A percentile compares a stretch with the other conserved stretches of the same genome.
phyloP scores from a whole-genome alignment of 2,797 vertebrate genomes.

The Perodicticus potto region DNA sequence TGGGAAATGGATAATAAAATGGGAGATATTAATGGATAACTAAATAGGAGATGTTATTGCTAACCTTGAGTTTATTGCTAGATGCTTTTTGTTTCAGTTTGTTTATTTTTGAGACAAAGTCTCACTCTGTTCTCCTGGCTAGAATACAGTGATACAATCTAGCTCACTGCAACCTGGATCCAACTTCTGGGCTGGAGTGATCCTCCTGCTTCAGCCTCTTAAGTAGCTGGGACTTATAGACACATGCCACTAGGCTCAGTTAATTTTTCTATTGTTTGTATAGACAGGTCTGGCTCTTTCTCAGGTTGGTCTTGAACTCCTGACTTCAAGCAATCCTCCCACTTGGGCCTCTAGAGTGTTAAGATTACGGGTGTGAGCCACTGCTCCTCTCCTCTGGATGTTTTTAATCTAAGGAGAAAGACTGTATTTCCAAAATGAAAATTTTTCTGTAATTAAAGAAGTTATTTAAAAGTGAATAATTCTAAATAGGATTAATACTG shows the following conservation, averaged over 20 bases:
- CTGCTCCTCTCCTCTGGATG: neutral
- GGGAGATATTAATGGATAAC: neutral
- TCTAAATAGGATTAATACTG: neutral
- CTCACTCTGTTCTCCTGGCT: neutral
- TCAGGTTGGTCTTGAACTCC: neutral
- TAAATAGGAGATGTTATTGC: neutral
- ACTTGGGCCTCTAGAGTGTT: neutral
- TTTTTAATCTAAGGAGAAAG: slow-evolving; percentile 54
- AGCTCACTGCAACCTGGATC: neutral
- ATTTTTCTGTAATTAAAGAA: neutral
- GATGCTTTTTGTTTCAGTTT: neutral
- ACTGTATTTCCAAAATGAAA: neutral
- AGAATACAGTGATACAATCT: neutral
- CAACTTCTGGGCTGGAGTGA: neutral
- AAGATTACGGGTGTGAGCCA: neutral
- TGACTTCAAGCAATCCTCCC: neutral
- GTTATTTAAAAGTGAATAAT: neutral
- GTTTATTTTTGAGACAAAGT: neutral
- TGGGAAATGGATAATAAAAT: neutral
- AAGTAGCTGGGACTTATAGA: neutral
- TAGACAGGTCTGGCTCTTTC: neutral
- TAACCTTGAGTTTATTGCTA: neutral
- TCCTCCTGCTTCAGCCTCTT: neutral
- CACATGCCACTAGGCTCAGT: neutral
- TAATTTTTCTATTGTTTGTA: neutral